phyloP scores from a whole-genome alignment of 2,888 invertebrate genomes.

The Luperina testacea region DNA sequence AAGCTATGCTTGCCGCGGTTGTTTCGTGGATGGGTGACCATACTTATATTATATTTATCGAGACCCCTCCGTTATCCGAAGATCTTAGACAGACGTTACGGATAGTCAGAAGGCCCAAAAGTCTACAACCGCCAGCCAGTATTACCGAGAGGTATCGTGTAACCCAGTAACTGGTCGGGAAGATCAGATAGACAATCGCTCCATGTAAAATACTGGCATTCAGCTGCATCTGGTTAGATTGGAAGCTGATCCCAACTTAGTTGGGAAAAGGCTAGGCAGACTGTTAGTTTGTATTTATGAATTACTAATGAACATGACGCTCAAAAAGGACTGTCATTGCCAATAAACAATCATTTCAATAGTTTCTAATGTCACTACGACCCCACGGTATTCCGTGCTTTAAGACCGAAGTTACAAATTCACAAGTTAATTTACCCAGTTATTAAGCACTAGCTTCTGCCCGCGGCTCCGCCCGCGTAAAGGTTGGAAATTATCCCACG shows the following conservation, averaged over 20 bases:
- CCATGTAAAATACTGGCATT: neutral
- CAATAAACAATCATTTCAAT: neutral
- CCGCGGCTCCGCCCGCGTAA: too few relatives aligned
- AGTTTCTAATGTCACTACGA: neutral
- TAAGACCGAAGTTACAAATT: slow-evolving; percentile 6
- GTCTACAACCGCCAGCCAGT: neutral
- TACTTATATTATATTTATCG: neutral
- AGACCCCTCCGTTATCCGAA: neutral
- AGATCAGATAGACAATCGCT: neutral
- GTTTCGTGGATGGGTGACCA: neutral
- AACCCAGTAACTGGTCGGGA: neutral
- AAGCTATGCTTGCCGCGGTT: neutral
- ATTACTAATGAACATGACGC: neutral
- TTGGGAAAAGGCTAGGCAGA: too few relatives aligned
- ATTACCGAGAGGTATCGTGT: too few relatives aligned
- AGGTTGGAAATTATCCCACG: too few relatives aligned
- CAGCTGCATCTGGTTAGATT: neutral
- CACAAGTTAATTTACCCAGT: neutral
- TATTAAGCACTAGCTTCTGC: too few relatives aligned
- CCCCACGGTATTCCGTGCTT: neutral
- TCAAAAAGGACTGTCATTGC: neutral
- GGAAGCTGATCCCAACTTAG: neutral
- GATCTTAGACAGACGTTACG: neutral
- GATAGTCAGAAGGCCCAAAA: neutral
- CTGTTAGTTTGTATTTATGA: neutral